Evolutionary conservation across 2,113 vertebrate genomes (phyloP).

Genomic region (Mesitornis unicolor): DNA sequence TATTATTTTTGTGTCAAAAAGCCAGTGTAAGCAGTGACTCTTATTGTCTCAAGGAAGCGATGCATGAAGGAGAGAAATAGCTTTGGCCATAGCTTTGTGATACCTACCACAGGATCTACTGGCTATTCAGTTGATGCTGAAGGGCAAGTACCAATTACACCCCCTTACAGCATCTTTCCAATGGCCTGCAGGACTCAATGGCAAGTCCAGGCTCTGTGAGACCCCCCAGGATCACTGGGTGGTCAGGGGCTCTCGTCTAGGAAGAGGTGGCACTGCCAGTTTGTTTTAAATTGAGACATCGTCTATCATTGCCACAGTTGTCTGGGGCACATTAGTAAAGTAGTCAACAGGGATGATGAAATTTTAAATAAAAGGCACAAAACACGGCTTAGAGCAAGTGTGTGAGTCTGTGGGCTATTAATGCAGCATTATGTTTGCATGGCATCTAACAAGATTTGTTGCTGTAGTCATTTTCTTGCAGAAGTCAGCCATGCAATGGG

Average conservation of each 20-base stretch:
- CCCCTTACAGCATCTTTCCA: not conserved
- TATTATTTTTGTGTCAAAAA: not conserved
- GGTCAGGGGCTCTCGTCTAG: not conserved
- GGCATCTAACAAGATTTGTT: not conserved
- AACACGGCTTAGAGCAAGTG: not conserved
- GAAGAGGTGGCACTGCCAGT: not conserved
- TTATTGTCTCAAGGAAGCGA: not conserved
- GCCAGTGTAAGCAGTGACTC: accelerated
- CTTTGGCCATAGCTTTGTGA: not conserved
- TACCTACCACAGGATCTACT: not conserved
- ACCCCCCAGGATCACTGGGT: accelerated
- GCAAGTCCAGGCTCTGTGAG: not conserved
- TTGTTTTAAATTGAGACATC: not conserved
- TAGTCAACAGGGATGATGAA: not conserved
- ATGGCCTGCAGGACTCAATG: not conserved
- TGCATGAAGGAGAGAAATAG: not conserved
- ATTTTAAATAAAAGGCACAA: not conserved
- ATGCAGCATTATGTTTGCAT: not conserved
- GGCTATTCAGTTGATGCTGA: not conserved
- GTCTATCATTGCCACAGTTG: not conserved
- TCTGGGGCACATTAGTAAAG: not conserved
- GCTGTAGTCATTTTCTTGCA: not conserved
- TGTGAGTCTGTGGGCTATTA: not conserved
- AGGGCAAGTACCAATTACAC: not conserved
- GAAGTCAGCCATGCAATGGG: not conserved